These are phyloP conservation scores for Anhinga rufa DNA, from an alignment of 2,113 vertebrate species.

Conservation along the genomic window DNA sequence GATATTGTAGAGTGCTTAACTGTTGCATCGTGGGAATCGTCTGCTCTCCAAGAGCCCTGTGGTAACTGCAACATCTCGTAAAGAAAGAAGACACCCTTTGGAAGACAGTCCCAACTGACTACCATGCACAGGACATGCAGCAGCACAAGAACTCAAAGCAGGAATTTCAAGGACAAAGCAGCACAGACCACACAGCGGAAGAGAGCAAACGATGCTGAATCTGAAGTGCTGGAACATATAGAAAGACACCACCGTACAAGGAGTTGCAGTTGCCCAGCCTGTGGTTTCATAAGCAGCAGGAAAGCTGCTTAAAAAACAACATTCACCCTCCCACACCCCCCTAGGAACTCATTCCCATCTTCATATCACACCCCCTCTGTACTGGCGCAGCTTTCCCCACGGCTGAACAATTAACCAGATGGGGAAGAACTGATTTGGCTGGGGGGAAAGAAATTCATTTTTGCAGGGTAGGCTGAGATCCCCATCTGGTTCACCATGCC, in stretches of 20 bases:
- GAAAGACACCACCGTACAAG: background rate
- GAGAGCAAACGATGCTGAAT: background rate
- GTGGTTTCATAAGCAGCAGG: slow-evolving; percentile 34
- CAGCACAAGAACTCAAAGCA: accelerated
- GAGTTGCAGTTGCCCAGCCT: background rate
- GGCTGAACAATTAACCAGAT: slow-evolving; percentile 41
- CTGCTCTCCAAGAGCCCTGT: too few relatives aligned
- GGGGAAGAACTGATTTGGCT: slow-evolving; percentile 26
- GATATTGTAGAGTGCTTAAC: background rate
- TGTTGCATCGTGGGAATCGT: too few relatives aligned
- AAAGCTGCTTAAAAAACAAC: slow-evolving; percentile 23
- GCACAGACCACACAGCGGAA: background rate
- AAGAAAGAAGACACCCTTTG: too few relatives aligned
- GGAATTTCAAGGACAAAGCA: background rate
- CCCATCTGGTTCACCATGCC: background rate
- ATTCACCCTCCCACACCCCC: slow-evolving; percentile 29
- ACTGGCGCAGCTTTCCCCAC: slow-evolving; percentile 36
- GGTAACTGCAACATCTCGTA: background rate
- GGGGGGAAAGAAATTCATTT: background rate
- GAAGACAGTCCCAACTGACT: accelerated
- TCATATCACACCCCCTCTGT: slow-evolving; percentile 27
- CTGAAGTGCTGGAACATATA: background rate
- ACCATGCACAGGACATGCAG: accelerated
- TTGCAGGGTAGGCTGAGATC: background rate
- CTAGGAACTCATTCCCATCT: slow-evolving; percentile 7